Evolutionary conservation across 1,140 invertebrate species (phyloP).

Genomic region (Pachypsylla venusta): DNA sequence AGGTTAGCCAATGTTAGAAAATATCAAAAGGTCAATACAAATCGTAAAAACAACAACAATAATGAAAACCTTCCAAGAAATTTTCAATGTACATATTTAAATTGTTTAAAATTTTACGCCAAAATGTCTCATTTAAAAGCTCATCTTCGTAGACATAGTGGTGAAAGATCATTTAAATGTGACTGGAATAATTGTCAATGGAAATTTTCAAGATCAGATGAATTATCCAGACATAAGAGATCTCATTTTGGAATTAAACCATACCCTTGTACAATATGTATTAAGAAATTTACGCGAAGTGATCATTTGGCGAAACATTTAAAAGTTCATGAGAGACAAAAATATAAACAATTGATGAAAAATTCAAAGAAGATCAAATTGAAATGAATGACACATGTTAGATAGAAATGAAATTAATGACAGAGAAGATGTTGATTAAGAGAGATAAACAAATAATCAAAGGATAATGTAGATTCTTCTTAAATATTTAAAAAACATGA

Average conservation of each 20-base stretch:
- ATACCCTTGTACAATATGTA: conserved; percentile 67
- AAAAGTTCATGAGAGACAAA: conserved; percentile 47
- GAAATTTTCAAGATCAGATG: conserved; percentile 87
- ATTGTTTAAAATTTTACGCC: background rate
- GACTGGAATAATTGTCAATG: conserved; percentile 85
- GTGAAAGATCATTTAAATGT: conserved; percentile 83
- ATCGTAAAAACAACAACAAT: background rate
- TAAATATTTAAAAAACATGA: too few species aligned
- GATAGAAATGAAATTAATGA: too few species aligned
- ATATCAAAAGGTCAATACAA: background rate
- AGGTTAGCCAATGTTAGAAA: background rate
- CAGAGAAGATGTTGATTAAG: too few species aligned
- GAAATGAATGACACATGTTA: too few species aligned
- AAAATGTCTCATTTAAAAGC: conserved; percentile 91
- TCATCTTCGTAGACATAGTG: conserved; percentile 80
- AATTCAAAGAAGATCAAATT: background rate
- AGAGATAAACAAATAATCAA: too few species aligned
- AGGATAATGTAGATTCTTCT: too few species aligned
- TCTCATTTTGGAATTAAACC: conserved; percentile 60
- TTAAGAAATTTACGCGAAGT: conserved; percentile 72
- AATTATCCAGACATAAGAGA: conserved; percentile 54
- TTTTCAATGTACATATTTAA: background rate
- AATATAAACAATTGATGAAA: background rate
- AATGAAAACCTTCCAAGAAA: background rate
- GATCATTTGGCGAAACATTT: conserved; percentile 82